Evolutionary conservation across 2,113 vertebrate genomes (phyloP).

Genomic region (Hippocampus zosterae): DNA sequence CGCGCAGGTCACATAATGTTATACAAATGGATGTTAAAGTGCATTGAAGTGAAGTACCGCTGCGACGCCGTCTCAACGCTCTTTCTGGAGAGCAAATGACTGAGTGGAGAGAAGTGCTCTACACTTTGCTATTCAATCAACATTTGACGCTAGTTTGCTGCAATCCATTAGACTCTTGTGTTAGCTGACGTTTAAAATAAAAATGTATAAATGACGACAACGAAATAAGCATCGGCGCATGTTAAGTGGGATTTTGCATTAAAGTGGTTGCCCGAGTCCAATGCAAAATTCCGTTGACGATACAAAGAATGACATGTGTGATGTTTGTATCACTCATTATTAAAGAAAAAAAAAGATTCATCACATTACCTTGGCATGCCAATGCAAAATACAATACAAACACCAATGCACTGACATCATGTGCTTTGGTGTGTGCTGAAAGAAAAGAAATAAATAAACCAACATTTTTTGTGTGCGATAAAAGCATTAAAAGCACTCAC

Average conservation of each 20-base stretch:
- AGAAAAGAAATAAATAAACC: background rate
- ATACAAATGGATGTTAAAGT: background rate
- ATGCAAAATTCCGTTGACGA: too few species aligned
- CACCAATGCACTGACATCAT: background rate
- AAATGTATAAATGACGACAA: background rate
- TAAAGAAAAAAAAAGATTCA: too few species aligned
- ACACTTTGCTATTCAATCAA: background rate
- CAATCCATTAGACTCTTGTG: background rate
- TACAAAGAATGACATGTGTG: too few species aligned
- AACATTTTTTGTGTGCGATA: conserved; percentile 57
- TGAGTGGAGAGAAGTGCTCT: background rate
- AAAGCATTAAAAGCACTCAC: conserved; percentile 41
- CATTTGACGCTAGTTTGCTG: background rate
- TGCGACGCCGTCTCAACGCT: background rate
- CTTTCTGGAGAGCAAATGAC: background rate
- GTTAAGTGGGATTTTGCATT: background rate
- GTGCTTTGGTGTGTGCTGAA: background rate
- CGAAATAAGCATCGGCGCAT: background rate
- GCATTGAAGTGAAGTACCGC: conserved; percentile 2
- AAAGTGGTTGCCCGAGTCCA: background rate
- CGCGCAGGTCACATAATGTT: background rate
- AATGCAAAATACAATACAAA: background rate
- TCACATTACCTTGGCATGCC: background rate
- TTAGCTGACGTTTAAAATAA: too few species aligned
- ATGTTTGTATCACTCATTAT: too few species aligned